These are phyloP conservation scores for Amphiprion ocellaris DNA, from an alignment of 2,113 vertebrate species.

Conservation along the genomic window DNA sequence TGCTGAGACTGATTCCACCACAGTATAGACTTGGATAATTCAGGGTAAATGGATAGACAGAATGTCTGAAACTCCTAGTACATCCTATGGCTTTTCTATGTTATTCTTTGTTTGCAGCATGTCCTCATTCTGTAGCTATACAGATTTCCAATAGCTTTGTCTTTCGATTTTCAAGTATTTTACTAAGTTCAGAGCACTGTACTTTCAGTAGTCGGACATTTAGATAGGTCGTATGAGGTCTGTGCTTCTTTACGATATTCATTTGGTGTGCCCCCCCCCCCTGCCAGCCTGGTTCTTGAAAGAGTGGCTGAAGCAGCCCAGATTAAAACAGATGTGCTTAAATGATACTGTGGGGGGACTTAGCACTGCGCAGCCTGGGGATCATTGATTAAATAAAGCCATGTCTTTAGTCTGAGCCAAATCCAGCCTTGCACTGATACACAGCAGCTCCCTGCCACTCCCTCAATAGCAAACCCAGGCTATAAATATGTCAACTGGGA, in stretches of 20 bases:
- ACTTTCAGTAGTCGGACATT: no score
- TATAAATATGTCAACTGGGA: conserved; percentile 5
- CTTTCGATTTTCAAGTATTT: no score
- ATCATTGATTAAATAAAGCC: conserved; percentile 99
- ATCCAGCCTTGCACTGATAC: conserved; percentile 88
- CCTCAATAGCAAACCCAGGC: background rate
- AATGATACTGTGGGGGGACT: conserved; percentile 86
- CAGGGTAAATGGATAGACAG: no score
- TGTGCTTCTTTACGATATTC: conserved; percentile 80
- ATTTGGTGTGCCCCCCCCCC: conserved; percentile 81
- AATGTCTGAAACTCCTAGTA: no score
- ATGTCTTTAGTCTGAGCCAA: conserved; percentile 90
- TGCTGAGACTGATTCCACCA: no score
- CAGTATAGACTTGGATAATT: no score
- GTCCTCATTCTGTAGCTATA: no score
- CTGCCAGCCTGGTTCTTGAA: conserved; percentile 85
- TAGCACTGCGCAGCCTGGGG: conserved; percentile 86
- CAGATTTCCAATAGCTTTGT: no score
- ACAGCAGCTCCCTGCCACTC: conserved; percentile 36
- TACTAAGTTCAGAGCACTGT: no score
- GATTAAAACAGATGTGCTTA: conserved; percentile 99
- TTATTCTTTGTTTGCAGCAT: no score
- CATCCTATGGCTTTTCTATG: no score
- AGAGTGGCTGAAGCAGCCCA: conserved; percentile 91
- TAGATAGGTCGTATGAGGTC: background rate